These are phyloP conservation scores for Lepus oiostolus DNA, from an alignment of 2,797 vertebrate species.

Conservation along the genomic window DNA sequence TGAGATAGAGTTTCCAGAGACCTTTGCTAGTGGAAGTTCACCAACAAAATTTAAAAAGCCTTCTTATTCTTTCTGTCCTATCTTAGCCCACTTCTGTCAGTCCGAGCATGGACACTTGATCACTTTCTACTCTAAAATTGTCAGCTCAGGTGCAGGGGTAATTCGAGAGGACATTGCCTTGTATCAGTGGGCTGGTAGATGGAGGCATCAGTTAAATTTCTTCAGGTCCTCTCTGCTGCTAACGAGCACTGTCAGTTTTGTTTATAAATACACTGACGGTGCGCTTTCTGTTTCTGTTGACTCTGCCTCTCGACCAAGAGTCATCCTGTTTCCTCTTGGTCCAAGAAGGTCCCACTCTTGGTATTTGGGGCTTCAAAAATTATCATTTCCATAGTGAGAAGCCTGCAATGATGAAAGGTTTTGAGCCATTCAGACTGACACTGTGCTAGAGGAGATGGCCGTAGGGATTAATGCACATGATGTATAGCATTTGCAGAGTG, in stretches of 20 bases:
- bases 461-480: neutral
- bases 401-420: neutral
- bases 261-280: neutral
- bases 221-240: neutral
- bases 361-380: neutral
- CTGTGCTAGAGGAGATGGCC: no score
- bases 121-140: neutral
- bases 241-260: neutral
- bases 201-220: neutral
- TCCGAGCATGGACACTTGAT: neutral
- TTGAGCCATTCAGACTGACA: neutral
- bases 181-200: neutral
- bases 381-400: neutral
- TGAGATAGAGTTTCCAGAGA: neutral
- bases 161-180: neutral
- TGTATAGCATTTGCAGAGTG: no score
- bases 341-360: neutral
- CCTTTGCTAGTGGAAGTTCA: slow-evolving; percentile 4
- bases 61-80: neutral
- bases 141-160: neutral
- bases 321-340: neutral
- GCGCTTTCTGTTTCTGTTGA: neutral
- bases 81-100: neutral
- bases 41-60: neutral
- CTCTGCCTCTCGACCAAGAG: neutral